Evolutionary conservation across 2,888 invertebrate genomes (phyloP), one percentile per base, ranked within the genome.

Genomic region (Latheticus oryzae): DNA sequence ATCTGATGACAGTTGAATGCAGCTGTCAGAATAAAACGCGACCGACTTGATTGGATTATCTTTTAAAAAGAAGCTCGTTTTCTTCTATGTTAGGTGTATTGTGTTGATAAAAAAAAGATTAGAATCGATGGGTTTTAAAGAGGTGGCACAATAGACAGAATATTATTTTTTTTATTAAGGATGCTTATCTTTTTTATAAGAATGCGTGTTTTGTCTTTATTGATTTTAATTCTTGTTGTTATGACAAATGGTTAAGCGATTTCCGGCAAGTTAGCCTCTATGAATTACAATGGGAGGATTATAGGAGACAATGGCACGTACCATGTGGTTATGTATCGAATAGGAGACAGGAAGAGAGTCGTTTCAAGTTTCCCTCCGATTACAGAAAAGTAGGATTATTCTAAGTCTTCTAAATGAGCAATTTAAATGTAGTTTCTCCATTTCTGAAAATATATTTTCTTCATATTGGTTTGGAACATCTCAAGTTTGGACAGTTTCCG

Each of bases 181-280:
- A 19, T 32, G 2, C 21, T 32, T 2, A 19, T 32, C 11, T 11
- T 9, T 8, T 30, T 28, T 15, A 30, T 12, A 19, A 26, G 15
- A 23, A 43, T 50, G 26, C 38, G 12, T 15, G 17, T 5, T 21
- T 8, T 30, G 33, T 40, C 24, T 30, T 28, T 11, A 9, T 32
- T 12, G 28, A 15, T 37, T 40, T 33, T 48, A 48, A 38, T 56
- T 50, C 50, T 13, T 8, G 19, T 50, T 42, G 48, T 43, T 48
- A 57, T 57, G 57, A 57, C 57, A 45, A 57, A 57, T 57, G 57
- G 45, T 37, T 35, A 45, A 57, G 38, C 57, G 45, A 57, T 57
- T 57, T 57, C 57, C 57, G 57, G 57, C 57, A 51, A 38, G 45
- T 57, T 57, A 57, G 37, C 51, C 45, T 35, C n/a, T 19, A 19